Evolutionary conservation across 2,888 invertebrate genomes (phyloP), one percentile per base, ranked within the genome.

Genomic region (Sceliomorpha sp.): DNA sequence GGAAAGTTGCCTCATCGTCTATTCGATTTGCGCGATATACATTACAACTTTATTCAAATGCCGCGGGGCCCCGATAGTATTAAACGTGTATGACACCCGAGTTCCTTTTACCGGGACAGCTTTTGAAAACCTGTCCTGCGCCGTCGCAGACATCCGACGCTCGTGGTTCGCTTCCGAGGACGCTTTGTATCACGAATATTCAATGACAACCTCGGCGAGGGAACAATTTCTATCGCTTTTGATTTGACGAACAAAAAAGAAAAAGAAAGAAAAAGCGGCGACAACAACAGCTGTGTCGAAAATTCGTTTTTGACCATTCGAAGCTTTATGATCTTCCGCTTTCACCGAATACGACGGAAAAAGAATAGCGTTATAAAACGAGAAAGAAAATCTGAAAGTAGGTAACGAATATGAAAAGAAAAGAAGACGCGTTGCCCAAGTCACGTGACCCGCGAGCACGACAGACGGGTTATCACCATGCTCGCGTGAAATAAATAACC

Each of bases 51-150:
- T 12, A 47, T 39, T 40, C 26, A 37, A 48, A 48, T 37, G 36
- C 42, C 27, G 31, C 15, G 13, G 24, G 24, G 37, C 15, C 20
- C 29, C 10, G 26, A 39, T 39, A 39, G 24, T 20, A 24, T 15
- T 4, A 58, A 48, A 12, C 15, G 24, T 48, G 8, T 8, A 32
- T 34, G 15, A 32, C 26, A 59, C 31, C 42, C 40, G 26, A 40
- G 39, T 50, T 42, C 14, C 36, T 36, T 59, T 50, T 48, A 59
- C 32, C 26, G 39, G 20, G 7, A 6, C 27, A 20, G 44, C 59
- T 59, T 59, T 59, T 42, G 9, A 50, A 50, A 59, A 59, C 50
- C 50, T 44, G 59, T 59, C 59, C 36, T 34, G n/a, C 55, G 20
- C 20, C 55, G 20, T 20, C 26, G 34, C 42, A 10, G 29, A 36